A percentile compares a stretch with the other conserved stretches of the same genome.
Evolutionary conservation across 1,140 invertebrate genomes (phyloP).

Genomic region (Bombus waltoni): DNA sequence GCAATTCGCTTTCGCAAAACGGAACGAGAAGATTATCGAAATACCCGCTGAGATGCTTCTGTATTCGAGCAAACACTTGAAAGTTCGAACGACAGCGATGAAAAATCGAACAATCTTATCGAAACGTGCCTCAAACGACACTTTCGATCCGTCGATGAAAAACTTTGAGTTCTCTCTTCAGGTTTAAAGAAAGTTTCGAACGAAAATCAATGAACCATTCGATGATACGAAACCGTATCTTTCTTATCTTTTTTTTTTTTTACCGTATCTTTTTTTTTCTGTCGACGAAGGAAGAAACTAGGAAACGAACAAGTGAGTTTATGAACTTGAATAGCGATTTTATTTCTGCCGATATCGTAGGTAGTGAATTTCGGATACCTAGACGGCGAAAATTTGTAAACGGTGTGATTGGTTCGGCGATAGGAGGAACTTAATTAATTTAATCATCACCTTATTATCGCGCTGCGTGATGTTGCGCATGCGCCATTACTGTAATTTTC

Average conservation of each 20-base stretch:
- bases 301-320: not conserved
- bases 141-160: constrained; percentile 20
- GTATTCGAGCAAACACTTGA: not conserved
- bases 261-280: not conserved
- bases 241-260: constrained; percentile 5
- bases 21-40: constrained; percentile 24
- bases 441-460: constrained; percentile 60
- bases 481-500: constrained; percentile 61
- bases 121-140: constrained; percentile 27
- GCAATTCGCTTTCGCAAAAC: constrained; percentile 29
- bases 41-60: not conserved
- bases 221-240: constrained; percentile 19
- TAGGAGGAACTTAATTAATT: constrained; percentile 61
- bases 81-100: constrained; percentile 38
- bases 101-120: constrained; percentile 19
- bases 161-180: not conserved
- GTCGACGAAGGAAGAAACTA: constrained; percentile 8
- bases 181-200: not conserved
- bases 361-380: constrained; percentile 37
- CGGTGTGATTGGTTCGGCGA: constrained; percentile 48
- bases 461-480: constrained; percentile 28
- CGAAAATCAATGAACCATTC: not conserved
- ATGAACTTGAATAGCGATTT: constrained; percentile 24
- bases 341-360: constrained; percentile 22
- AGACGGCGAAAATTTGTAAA: constrained; percentile 40